Evolutionary conservation across 2,113 vertebrate genomes (phyloP), one percentile per base, ranked within the genome.

Genomic region (Pycnonotus jocosus): DNA sequence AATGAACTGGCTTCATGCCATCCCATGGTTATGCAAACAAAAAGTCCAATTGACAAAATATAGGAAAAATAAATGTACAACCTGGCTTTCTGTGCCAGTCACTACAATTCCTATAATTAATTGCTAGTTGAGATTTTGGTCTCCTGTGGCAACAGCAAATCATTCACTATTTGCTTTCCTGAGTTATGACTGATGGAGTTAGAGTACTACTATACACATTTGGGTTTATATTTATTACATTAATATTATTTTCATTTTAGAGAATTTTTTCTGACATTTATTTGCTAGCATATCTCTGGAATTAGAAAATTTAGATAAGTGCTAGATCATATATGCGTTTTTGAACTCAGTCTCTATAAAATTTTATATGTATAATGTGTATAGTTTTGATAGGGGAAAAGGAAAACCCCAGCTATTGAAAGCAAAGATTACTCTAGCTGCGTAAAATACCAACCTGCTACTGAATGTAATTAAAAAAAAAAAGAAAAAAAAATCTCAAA

Each of bases 101-200:
- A 70, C 54, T 58, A 37, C 27, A 38, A 70, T 48, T n/a, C 19
- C 8, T 78, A 40, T 64, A 83, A 90, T 90, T 93, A 96, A 92
- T 88, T 86, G 45, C 15, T 6, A 6, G 16, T 51, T 82, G 76
- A 88, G 47, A 58, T 82, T 90, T 92, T 92, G 30, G 35, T 83
- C 35, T 93, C 64, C 79, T 78, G 38, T 92, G 64, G 45, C 37
- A 93, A 81, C 51, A 80, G 73, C 83, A 91, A 88, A 88, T 82
- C 27, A 70, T 76, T 91, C 31, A 57, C 58, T 95, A 86, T 93
- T 95, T 94, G 18, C 51, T 86, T 92, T 96, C 47, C 30, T 71
- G 51, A 90, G 81, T 90, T 86, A 64, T 86, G 51, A 94, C 35
- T 88, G 62, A 74, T 74, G 35, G 66, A 66, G 23, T 38, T 58